Percentiles rank a stretch among this genome's conserved stretches.
These are phyloP conservation scores for Chydorus sphaericus DNA, from an alignment of 2,888 invertebrate species.

Conservation along the genomic window DNA sequence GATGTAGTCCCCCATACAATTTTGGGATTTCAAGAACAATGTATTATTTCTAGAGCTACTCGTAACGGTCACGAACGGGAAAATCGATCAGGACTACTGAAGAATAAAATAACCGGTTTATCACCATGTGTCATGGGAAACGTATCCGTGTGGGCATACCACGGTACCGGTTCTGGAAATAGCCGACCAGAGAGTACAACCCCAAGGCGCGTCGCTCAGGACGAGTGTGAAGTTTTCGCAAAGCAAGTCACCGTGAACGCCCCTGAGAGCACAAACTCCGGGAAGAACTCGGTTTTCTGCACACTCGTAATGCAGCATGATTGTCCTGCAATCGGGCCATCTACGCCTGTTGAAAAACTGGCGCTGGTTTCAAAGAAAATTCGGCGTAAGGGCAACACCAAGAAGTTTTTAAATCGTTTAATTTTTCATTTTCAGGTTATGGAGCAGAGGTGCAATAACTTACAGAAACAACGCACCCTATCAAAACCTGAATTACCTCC, in stretches of 20 bases:
- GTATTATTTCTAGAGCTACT: no score
- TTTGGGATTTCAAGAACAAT: no score
- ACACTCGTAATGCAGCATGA: not conserved
- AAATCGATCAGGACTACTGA: no score
- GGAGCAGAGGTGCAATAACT: no score
- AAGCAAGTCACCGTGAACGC: not conserved
- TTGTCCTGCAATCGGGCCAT: not conserved
- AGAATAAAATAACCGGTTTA: not conserved
- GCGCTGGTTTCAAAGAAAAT: not conserved
- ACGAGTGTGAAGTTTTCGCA: not conserved
- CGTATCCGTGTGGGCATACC: not conserved
- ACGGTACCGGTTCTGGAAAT: constrained; percentile 8
- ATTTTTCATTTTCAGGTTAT: not conserved
- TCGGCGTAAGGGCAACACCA: not conserved
- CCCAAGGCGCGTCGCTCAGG: not conserved
- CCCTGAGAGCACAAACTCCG: not conserved
- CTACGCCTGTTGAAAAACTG: not conserved
- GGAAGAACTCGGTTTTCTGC: not conserved
- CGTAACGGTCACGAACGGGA: no score
- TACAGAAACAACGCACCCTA: not conserved
- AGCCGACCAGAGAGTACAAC: not conserved
- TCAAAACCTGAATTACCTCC: not conserved
- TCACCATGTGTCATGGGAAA: not conserved
- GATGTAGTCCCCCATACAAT: no score
- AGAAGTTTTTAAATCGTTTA: not conserved